Base-by-base conservation (phyloP, 1,140 invertebrate species). In the Drosophila elegans region DNA sequence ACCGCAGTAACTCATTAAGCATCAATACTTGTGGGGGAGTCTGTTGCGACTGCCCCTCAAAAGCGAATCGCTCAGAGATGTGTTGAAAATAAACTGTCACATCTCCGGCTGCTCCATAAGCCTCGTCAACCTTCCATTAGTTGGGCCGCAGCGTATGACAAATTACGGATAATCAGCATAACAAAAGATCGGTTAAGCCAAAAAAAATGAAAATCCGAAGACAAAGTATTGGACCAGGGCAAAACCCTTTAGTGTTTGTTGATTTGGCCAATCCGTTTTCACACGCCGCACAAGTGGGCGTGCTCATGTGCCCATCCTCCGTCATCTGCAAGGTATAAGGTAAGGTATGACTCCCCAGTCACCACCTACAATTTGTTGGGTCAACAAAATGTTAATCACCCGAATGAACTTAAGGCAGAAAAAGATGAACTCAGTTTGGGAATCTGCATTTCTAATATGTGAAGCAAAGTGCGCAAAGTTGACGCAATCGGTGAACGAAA, bases 81-180 rank as follows among this genome's bases (percentile, higher is more conserved):
- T 76, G 73, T 76, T 76, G 73, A 76, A 76, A 76, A 64, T 67
- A 36, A 76, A 57, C 73, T 76, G 73, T 76, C 9, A 96, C 95
- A 92, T 97, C 97, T 96, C 97, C 29, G 42, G 39, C 62, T 69
- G 60, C 29, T 53, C 69, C 44, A 66, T 49, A 56, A 73, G 59
- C 79, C 68, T 72, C 56, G 61, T 80, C 67, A 76, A 72, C 74
- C 69, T 80, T 74, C 57, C 57, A 55, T 53, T 62, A 61, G 45
- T 52, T 25, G 36, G 53, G 46, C 52, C 53, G 53, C 73, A 49
- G 42, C 61, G 54, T 61, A 53, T 80, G 83, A 89, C 76, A 83
- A 88, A 88, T 80, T 82, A 80, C 51, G 73, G 57, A 49, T 49
- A 52, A 77, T 77, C 76, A 68, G 67, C 67, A 69, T 69, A 76